phyloP scores from a whole-genome alignment of 64 coral and sea anemone genomes.

The Montipora foliosa region DNA sequence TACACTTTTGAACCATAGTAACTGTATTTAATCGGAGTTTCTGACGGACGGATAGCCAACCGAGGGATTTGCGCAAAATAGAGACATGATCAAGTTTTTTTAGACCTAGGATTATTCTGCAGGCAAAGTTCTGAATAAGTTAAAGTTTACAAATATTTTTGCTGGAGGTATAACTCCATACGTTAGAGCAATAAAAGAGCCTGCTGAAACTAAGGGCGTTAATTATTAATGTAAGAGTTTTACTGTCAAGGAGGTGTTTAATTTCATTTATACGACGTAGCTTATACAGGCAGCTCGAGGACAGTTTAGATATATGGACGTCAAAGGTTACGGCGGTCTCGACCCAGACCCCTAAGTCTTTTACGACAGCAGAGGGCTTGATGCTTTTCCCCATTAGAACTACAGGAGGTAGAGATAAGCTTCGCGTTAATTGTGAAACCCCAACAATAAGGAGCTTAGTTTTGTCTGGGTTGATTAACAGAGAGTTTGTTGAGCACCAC shows the following conservation, averaged over 20 bases:
- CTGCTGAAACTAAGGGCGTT: neutral
- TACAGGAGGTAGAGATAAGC: neutral
- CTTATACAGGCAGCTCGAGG: conserved; percentile 6
- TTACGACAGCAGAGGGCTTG: conserved; percentile 4
- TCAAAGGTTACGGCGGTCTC: conserved; percentile 25
- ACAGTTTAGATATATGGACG: conserved; percentile 38
- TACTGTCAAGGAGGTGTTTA: too few relatives aligned
- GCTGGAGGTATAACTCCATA: too few relatives aligned
- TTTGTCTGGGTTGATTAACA: conserved; percentile 54
- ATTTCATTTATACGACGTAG: neutral
- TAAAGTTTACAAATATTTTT: too few relatives aligned
- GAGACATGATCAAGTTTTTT: too few relatives aligned
- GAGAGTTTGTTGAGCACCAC: conserved; percentile 46
- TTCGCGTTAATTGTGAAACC: too few relatives aligned
- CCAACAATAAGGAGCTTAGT: neutral
- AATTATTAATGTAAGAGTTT: too few relatives aligned
- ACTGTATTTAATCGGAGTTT: too few relatives aligned
- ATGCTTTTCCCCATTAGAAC: conserved; percentile 38
- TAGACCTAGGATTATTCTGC: too few relatives aligned
- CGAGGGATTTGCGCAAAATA: too few relatives aligned
- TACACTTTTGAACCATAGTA: too few relatives aligned
- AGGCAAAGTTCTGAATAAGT: too few relatives aligned
- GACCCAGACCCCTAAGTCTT: conserved; percentile 41
- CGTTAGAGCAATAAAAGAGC: neutral
- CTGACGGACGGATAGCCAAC: too few relatives aligned